Conservation (phyloP, 2,113 vertebrate genomes). For the Gopherus flavomarginatus region DNA sequence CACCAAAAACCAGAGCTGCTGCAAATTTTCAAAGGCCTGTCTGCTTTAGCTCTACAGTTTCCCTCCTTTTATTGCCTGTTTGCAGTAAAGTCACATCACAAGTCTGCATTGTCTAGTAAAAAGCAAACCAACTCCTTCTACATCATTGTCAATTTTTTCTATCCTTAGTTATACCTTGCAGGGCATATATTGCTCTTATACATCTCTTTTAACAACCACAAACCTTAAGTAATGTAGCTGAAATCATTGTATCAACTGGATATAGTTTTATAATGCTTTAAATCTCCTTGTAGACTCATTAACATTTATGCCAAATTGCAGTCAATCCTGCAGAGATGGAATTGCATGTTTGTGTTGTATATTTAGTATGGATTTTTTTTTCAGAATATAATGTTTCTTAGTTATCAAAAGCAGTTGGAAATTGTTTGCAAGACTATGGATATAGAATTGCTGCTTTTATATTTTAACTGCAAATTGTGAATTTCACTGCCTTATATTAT, state of each 20-base stretch:
- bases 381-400: constrained; percentile 92
- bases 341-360: constrained; percentile 99
- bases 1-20: constrained; percentile 52
- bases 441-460: constrained; percentile 94
- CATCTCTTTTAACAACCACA: constrained; percentile 79
- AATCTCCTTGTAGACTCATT: constrained; percentile 86
- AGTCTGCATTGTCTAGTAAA: constrained; percentile 56
- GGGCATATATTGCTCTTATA: constrained; percentile 75
- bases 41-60: constrained; percentile 55
- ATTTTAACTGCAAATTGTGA: constrained; percentile 99
- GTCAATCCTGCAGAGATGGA: constrained; percentile 90
- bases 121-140: constrained; percentile 49
- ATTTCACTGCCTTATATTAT: constrained; percentile 99
- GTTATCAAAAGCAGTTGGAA: constrained; percentile 92
- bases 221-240: constrained; percentile 77
- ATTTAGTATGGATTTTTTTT: constrained; percentile 92
- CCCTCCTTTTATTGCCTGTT: constrained; percentile 54
- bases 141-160: constrained; percentile 65
- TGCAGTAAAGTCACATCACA: constrained; percentile 64
- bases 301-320: constrained; percentile 91
- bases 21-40: constrained; percentile 52
- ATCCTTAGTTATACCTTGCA: constrained; percentile 67
- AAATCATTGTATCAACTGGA: constrained; percentile 79
- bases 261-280: constrained; percentile 84
- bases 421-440: constrained; percentile 94